Evolutionary conservation across 2,797 vertebrate genomes (phyloP), one percentile per base, ranked within the genome.

Genomic region (Oreonectes daqikongensis): DNA sequence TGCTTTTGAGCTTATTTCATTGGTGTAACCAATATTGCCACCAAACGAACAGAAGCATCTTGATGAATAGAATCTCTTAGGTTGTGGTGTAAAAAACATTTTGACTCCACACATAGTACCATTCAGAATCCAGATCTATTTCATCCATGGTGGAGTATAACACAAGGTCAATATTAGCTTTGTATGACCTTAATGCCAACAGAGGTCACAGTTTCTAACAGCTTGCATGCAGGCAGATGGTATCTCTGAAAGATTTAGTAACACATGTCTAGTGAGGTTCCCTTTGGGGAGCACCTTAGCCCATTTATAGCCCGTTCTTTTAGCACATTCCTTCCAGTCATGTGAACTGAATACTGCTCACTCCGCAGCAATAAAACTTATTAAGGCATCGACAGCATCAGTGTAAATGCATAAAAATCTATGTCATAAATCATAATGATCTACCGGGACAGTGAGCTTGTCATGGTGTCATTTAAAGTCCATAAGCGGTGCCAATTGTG

Each of bases 221-320:
- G 88, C 87, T 89, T 90, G 83, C 87, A 85, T 85, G 81, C 86
- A 83, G 85, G 89, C 92, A 93, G 91, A 94, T 94, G 92, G 92
- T 87, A 89, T 88, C 90, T 87, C 88, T 80, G 79, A 85, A 92
- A 93, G 92, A 93, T 92, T 92, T 92, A 93, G 88, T 92, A 93
- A 93, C 90, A 92, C 91, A 84, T 89, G 90, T 93, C 92, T 93
- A 87, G 87, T 70, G 85, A 87, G 81, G 83, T 87, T 90, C 88
- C 90, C 92, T 90, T 85, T 82, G 86, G 92, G 91, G 90, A 91
- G 77, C 84, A 85, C 83, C 88, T 83, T 76, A 20, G 81, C 85
- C 87, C 90, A 91, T 93, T 93, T 91, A 92, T 91, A 89, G 90
- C 88, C 88, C 88, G 86, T 86, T 88, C 89, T 74, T 78, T 65